Evolutionary conservation across 2,888 invertebrate species (phyloP), one percentile per base, ranked within the genome.

Genomic region (Ctenicera cuprea): DNA sequence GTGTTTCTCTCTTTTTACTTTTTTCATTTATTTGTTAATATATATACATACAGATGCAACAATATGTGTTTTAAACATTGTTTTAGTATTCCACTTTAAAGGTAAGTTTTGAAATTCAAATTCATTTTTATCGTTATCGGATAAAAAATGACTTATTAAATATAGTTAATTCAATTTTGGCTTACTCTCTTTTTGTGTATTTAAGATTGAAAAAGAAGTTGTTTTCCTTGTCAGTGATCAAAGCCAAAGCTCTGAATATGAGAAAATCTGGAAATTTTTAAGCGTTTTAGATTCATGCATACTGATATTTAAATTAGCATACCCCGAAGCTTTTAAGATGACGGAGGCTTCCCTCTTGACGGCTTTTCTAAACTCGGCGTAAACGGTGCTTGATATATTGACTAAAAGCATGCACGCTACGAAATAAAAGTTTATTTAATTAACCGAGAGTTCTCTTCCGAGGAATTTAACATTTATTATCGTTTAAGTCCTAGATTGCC

Each of bases 231-330:
- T 71, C 71, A 75, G 54, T 63, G 62, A 70, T 70, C 70, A 70
- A 70, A 70, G 70, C 37, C 59, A 41, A 54, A 70, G 52, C 63
- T 54, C 48, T 63, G 50, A 43, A 52, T 62, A 63, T 62, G 38
- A 52, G 50, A 54, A 63, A 70, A 70, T 54, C 62, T 63, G 50
- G 48, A 33, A 54, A 70, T 48, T 70, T 70, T 70, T 52, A 70
- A 63, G 38, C 63, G 70, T 73, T 75, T 74, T 75, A 68, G 74
- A 73, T 75, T 72, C 71, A 74, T 76, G 78, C 77, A 76, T 77
- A 76, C 76, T 76, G 76, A 77, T 74, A 77, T 71, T 73, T 73
- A 76, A 74, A 77, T 77, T 77, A 78, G 75, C 78, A 74, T 78
- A 73, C 73, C 77, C 76, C 45, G 43, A 66, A 73, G 77, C 76